A percentile compares a stretch with the other conserved stretches of the same genome.
phyloP scores from a whole-genome alignment of 2,113 vertebrate species.

The Hepsetus odoe region DNA sequence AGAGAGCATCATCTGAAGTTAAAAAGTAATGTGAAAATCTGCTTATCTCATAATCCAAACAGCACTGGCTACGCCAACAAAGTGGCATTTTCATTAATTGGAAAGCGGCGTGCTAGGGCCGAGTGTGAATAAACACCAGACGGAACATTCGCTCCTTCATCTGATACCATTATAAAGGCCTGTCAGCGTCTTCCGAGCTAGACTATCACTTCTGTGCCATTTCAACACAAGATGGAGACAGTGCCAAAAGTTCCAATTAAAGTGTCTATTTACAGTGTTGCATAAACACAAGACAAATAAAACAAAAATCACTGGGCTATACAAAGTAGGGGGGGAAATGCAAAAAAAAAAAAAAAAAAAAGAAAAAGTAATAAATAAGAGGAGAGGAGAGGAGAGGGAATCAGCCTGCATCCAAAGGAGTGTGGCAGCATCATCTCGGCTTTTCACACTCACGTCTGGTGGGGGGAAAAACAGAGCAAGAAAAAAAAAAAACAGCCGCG shows the following conservation, averaged over 20 bases:
- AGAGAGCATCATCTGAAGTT: neutral
- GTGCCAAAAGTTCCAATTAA: slow-evolving; percentile 77
- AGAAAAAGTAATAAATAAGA: slow-evolving; percentile 12
- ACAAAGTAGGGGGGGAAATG: slow-evolving; percentile 66
- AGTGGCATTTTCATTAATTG: slow-evolving; percentile 21
- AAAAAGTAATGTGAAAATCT: neutral
- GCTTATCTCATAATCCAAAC: slow-evolving; percentile 32
- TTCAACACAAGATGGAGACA: slow-evolving; percentile 78
- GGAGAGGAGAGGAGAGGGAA: neutral
- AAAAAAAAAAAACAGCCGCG: slow-evolving; percentile 45
- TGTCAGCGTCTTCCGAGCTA: slow-evolving; percentile 57
- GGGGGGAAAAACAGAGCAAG: slow-evolving; percentile 39
- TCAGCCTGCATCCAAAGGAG: slow-evolving; percentile 33
- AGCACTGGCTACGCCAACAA: neutral
- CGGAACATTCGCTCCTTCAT: slow-evolving; percentile 73
- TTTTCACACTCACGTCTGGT: slow-evolving; percentile 36
- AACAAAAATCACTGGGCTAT: slow-evolving; percentile 54
- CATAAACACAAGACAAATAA: slow-evolving; percentile 53
- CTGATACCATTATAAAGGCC: slow-evolving; percentile 73
- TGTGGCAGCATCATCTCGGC: slow-evolving; percentile 45
- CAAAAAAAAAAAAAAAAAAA: slow-evolving; percentile 58
- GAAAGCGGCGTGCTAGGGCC: neutral
- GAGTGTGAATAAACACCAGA: slow-evolving; percentile 41
- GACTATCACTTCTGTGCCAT: slow-evolving; percentile 72
- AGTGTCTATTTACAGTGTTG: slow-evolving; percentile 73